Evolutionary conservation across 2,797 vertebrate species (phyloP).

Genomic region (Megaceryle alcyon): DNA sequence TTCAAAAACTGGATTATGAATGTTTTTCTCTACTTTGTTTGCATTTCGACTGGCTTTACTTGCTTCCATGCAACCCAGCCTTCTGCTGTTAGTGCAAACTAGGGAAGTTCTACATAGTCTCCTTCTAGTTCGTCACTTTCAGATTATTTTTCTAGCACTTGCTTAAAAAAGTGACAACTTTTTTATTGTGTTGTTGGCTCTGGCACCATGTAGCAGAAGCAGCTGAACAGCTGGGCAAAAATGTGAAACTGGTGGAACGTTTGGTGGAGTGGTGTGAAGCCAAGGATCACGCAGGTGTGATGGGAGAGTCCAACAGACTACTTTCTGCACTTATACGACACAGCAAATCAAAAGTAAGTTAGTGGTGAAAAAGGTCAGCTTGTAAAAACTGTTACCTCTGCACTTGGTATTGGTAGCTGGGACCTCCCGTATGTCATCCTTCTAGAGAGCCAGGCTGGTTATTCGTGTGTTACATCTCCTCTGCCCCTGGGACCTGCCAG

Average conservation of each 20-base stretch:
- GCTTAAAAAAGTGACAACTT: constrained; percentile 5
- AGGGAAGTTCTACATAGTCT: neutral
- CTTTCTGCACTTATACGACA: constrained; percentile 97
- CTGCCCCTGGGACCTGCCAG: neutral
- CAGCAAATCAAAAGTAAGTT: constrained; percentile 96
- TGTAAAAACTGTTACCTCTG: neutral
- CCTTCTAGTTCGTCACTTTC: neutral
- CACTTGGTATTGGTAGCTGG: neutral
- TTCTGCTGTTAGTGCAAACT: neutral
- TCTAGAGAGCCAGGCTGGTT: neutral
- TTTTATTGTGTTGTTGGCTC: constrained; percentile 63
- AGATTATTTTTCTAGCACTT: constrained; percentile 36
- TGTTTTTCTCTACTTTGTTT: neutral
- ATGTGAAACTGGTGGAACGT: constrained; percentile 90
- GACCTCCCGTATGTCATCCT: neutral
- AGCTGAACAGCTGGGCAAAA: constrained; percentile 95
- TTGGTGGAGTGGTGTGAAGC: constrained; percentile 99
- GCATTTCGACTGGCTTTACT: neutral
- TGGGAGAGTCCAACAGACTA: constrained; percentile 98
- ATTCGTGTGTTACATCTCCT: neutral
- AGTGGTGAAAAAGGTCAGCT: neutral
- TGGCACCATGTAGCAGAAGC: constrained; percentile 85
- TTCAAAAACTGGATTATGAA: neutral
- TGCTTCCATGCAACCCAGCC: neutral
- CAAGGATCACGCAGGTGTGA: constrained; percentile 98